Evolutionary conservation across 2,113 vertebrate genomes (phyloP).

Genomic region (Leiothrix lutea): DNA sequence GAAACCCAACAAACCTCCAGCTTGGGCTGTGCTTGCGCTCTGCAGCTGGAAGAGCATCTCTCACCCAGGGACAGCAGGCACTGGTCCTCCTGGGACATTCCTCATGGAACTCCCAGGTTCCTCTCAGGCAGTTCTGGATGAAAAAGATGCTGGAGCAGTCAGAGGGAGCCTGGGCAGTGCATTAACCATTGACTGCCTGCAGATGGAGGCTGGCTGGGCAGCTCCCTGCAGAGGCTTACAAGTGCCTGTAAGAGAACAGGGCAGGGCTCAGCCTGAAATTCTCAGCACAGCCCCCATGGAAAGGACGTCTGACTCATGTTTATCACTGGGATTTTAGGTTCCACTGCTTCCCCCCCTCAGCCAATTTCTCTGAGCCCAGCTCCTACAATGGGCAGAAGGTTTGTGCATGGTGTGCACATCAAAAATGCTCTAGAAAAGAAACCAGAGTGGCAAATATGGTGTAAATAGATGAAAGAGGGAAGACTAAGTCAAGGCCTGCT

Average conservation of each 20-base stretch:
- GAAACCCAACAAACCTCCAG: neutral
- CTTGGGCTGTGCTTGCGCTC: neutral
- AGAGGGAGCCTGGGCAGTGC: neutral
- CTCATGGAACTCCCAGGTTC: neutral
- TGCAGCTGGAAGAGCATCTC: neutral
- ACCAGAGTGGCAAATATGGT: rapidly evolving
- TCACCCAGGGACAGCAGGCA: neutral
- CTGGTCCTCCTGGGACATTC: neutral
- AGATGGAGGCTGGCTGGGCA: neutral
- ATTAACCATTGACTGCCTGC: neutral
- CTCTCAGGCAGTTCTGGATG: neutral
- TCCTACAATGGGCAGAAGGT: neutral
- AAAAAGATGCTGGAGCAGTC: neutral
- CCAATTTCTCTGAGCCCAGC: neutral
- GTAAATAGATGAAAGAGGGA: neutral
- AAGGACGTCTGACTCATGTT: neutral
- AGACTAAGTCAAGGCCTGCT: neutral
- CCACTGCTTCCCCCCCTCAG: rapidly evolving
- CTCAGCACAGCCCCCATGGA: neutral
- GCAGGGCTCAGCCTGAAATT: neutral
- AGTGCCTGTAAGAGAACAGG: neutral
- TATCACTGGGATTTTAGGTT: neutral
- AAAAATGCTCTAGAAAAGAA: neutral
- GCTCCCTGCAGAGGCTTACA: neutral
- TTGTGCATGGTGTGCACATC: neutral